Conservation (phyloP, 2,888 invertebrate genomes). For the Drosophila anomalata region DNA sequence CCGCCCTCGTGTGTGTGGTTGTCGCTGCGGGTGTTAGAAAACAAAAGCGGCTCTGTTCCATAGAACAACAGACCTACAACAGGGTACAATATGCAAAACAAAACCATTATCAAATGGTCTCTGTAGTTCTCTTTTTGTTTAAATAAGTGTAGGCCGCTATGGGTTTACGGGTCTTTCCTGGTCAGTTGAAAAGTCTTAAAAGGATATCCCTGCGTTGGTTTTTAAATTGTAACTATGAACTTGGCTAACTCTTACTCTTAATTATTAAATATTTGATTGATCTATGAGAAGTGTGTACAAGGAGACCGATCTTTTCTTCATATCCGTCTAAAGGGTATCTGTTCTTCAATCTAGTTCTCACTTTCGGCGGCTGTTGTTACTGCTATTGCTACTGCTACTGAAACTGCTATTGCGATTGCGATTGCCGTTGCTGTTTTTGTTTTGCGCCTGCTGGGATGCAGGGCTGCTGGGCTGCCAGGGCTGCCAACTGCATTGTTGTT, state of each 20-base stretch:
- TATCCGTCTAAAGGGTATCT: background rate
- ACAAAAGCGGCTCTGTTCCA: constrained; percentile 65
- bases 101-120: constrained; percentile 67
- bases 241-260: too few species aligned
- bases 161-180: background rate
- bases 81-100: constrained; percentile 71
- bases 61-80: constrained; percentile 64
- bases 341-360: background rate
- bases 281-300: too few species aligned
- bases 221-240: background rate
- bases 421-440: constrained; percentile 2
- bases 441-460: background rate
- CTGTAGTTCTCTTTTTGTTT: constrained; percentile 28
- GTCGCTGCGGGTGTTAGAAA: constrained; percentile 79
- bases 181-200: background rate
- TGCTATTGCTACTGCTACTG: constrained; percentile 14
- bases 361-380: constrained; percentile 33
- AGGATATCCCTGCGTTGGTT: background rate
- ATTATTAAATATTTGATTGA: too few species aligned
- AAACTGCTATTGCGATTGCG: constrained; percentile 30
- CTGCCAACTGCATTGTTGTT: constrained; percentile 59
- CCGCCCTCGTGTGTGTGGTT: constrained; percentile 4
- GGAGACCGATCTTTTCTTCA: too few species aligned
- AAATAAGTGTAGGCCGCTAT: constrained; percentile 4
- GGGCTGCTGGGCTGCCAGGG: constrained; percentile 22